Conservation (phyloP, 2,797 vertebrate genomes). For the Sebastes nivosus region DNA sequence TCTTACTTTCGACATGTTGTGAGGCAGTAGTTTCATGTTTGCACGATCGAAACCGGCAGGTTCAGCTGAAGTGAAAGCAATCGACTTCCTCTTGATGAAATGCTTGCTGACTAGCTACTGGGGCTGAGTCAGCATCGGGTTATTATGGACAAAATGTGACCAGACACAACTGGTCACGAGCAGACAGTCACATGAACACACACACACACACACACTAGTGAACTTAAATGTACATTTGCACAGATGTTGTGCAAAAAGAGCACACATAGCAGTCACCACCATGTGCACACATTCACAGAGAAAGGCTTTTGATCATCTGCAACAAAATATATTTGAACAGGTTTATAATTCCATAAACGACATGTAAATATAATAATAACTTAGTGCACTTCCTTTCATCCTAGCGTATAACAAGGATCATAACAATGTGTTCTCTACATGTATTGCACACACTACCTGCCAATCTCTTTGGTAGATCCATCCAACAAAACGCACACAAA, state of each 20-base stretch:
- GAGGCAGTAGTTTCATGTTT: slow-evolving; percentile 8
- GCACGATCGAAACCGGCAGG: not conserved
- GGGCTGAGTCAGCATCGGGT: slow-evolving; percentile 53
- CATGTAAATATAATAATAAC: not conserved
- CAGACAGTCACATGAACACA: slow-evolving; percentile 44
- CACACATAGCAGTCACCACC: not conserved
- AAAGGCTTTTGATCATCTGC: not conserved
- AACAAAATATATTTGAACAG: not conserved
- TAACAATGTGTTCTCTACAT: not conserved
- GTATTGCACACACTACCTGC: not conserved
- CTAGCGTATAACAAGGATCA: too few species aligned
- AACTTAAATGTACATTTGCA: not conserved
- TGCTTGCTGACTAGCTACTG: slow-evolving; percentile 53
- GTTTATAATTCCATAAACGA: slow-evolving; percentile 4
- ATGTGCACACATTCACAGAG: not conserved
- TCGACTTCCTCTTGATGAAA: slow-evolving; percentile 68
- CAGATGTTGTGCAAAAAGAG: slow-evolving; percentile 1
- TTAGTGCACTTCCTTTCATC: not conserved
- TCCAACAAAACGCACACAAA: not conserved
- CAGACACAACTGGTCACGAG: slow-evolving; percentile 27
- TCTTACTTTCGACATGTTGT: not conserved
- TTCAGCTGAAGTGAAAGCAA: slow-evolving; percentile 70
- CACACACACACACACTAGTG: not conserved
- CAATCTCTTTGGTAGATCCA: not conserved
- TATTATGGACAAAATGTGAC: slow-evolving; percentile 9